Evolutionary conservation across 2,888 invertebrate species (phyloP).

Genomic region (Salpingus planirostris): DNA sequence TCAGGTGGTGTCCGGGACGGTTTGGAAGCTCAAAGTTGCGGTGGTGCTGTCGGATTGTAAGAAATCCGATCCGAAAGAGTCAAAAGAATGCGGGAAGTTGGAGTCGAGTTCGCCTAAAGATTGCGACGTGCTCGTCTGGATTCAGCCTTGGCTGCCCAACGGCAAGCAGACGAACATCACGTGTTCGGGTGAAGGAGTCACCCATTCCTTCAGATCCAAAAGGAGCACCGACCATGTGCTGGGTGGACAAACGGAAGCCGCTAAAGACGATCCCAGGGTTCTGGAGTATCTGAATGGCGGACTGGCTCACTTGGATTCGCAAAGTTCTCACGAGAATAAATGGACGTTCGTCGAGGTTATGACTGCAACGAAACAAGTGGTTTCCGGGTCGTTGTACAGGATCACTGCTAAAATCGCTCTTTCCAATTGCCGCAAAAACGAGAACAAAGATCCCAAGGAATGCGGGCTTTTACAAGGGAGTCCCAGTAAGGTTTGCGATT

Average conservation of each 20-base stretch:
- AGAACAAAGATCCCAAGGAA: conserved; percentile 5
- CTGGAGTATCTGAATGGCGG: background rate
- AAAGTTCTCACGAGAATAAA: conserved; percentile 15
- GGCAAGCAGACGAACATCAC: conserved; percentile 1
- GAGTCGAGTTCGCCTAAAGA: conserved; percentile 20
- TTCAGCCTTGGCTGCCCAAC: conserved; percentile 1
- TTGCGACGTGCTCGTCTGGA: conserved; percentile 31
- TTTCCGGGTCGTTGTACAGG: conserved; percentile 48
- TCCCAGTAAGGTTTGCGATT: conserved; percentile 26
- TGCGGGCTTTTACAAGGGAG: conserved; percentile 34
- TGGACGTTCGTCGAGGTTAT: conserved; percentile 38
- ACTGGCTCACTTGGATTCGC: conserved; percentile 14
- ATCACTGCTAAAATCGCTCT: conserved; percentile 51
- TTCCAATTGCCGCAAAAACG: conserved; percentile 44
- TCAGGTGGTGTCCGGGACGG: conserved; percentile 48
- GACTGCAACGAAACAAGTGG: conserved; percentile 44
- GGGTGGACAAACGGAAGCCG: background rate
- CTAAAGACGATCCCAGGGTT: background rate
- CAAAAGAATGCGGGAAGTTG: conserved; percentile 29
- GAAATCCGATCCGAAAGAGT: conserved; percentile 24
- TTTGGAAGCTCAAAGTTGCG: conserved; percentile 50
- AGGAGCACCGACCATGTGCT: background rate
- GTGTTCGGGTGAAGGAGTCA: conserved; percentile 22
- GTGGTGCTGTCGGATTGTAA: conserved; percentile 49
- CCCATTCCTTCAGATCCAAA: background rate